phyloP scores from a whole-genome alignment of 2,888 invertebrate genomes.

The Labia minor region DNA sequence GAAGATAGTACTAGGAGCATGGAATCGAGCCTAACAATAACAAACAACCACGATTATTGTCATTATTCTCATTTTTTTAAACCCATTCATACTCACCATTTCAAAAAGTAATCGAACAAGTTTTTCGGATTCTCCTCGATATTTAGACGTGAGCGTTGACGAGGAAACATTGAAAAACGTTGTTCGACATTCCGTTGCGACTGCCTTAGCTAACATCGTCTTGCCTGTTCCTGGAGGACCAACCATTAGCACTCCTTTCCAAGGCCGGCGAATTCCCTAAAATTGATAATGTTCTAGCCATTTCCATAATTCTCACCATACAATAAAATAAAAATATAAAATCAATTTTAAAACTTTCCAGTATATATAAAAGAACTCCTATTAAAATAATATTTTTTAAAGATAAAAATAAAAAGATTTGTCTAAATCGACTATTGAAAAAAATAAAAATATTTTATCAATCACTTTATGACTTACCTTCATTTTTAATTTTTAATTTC shows the following conservation, averaged over 20 bases:
- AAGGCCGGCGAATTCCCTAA: slow-evolving; percentile 84
- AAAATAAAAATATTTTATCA: no score
- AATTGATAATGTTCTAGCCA: no score
- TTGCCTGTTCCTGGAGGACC: slow-evolving; percentile 90
- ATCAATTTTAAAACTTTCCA: not conserved
- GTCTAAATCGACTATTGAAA: no score
- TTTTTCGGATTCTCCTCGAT: slow-evolving; percentile 98
- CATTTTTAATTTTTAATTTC: no score
- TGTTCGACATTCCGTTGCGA: slow-evolving; percentile 95
- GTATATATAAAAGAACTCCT: not conserved
- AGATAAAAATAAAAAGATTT: no score
- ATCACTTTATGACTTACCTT: no score
- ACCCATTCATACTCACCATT: slow-evolving; percentile 55
- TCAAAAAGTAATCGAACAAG: slow-evolving; percentile 91
- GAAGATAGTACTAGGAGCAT: slow-evolving; percentile 97
- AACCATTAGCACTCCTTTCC: slow-evolving; percentile 93
- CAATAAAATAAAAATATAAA: slow-evolving; percentile 15
- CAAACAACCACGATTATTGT: no score
- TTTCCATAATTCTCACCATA: no score
- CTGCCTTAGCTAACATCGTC: slow-evolving; percentile 94
- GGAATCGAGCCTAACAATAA: slow-evolving; percentile 70
- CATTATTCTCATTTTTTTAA: no score
- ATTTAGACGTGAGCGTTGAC: slow-evolving; percentile 95
- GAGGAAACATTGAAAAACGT: slow-evolving; percentile 97
- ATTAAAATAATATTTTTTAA: not conserved